A percentile compares a stretch with the other conserved stretches of the same genome.
These are phyloP conservation scores for Thecocarcelia acutangulata DNA, from an alignment of 2,888 invertebrate genomes.

Conservation along the genomic window DNA sequence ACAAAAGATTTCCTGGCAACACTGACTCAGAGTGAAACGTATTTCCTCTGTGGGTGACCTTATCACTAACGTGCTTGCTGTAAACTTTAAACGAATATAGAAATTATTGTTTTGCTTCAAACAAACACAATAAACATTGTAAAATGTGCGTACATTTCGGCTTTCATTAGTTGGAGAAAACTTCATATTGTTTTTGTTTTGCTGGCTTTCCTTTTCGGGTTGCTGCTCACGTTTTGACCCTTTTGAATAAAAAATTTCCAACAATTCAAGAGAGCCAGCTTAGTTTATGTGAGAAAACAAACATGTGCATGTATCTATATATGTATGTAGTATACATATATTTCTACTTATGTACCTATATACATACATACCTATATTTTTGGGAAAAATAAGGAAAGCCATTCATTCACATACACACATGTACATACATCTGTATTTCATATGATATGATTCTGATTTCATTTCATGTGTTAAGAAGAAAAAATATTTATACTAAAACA, in stretches of 20 bases:
- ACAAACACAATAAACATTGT: constrained; percentile 2
- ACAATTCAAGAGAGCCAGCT: constrained; percentile 32
- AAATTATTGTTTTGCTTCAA: constrained; percentile 12
- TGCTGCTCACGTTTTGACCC: no score
- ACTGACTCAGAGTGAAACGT: no score
- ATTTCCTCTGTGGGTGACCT: no score
- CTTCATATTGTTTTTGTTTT: constrained; percentile 19
- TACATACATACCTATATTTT: constrained; percentile 7
- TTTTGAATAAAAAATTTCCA: background rate
- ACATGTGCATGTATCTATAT: background rate
- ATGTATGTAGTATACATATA: no score
- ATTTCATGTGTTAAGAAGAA: background rate
- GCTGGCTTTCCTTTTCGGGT: background rate
- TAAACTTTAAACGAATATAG: constrained; percentile 43
- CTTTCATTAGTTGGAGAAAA: constrained; percentile 48
- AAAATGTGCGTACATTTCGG: constrained; percentile 53
- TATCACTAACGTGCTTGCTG: background rate
- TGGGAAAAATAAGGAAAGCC: constrained; percentile 42
- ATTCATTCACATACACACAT: constrained; percentile 10
- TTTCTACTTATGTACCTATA: no score
- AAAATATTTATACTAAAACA: constrained; percentile 21
- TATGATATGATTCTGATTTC: background rate
- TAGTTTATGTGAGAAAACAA: constrained; percentile 18
- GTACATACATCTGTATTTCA: background rate
- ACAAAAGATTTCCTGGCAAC: no score